Base-by-base conservation (phyloP, 2,113 vertebrate genomes). In the Sialia sialis region DNA sequence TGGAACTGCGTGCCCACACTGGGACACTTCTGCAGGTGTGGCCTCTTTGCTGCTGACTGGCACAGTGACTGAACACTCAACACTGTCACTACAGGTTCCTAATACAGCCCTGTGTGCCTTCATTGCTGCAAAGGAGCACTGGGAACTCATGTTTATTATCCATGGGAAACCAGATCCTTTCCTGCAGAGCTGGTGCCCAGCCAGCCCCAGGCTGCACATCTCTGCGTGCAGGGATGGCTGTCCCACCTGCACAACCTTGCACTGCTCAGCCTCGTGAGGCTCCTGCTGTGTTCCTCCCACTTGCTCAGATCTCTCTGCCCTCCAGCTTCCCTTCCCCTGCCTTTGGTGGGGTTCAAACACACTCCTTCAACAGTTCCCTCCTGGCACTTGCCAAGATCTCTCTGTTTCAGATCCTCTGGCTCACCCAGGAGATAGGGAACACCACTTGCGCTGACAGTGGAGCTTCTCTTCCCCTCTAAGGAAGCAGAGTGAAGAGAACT, bases 181-280 rank as follows among this genome's bases (percentile, higher is more conserved):
- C 32, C 55, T 41, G 59, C 48, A 77, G 59, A 77, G 55, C n/a
- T 68, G 59, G 18, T 36, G 56, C 79, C 32, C 84, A 60, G 69
- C 25, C 46, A 62, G 75, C 19, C 17, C 30, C 62, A 36, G 39
- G 62, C 39, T 49, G 68, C 75, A 49, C 51, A 18, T 2, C 62
- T 22, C 64, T 25, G 6, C 1, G 0, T 14, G 46, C 30, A 54
- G 72, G 13, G 55, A 49, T 4, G 39, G 4, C 1, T 59, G 60
- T 58, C 23, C 23, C 66, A 73, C 2, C 3, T n/a, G 16, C 30
- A 26, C 25, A 32, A 2, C 34, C 15, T 5, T 16, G 41, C 4
- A 5, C 0, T 25, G n/a, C 32, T 52, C 63, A 38, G 4, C 38
- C 17, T 7, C 5, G 0, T 1, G 32, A 89, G 30, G 49, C n/a